Base-by-base conservation (phyloP, 2,888 invertebrate genomes). In the Aquatica leii region DNA sequence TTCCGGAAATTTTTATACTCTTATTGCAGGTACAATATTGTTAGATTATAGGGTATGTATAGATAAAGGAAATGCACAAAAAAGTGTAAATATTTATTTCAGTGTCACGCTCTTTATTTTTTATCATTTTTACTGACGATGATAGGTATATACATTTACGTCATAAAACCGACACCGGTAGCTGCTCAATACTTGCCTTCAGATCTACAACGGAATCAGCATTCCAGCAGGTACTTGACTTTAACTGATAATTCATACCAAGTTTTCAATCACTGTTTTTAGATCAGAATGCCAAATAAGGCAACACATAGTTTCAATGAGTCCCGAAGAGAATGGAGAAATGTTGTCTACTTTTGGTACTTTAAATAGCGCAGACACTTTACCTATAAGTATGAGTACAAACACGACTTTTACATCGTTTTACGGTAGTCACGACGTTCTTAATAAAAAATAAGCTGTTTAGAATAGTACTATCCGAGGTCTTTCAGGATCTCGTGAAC, bases 91-190 rank as follows among this genome's bases (percentile, higher is more conserved):
- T 63, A 59, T 65, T 46, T 71, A 66, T 84, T 85, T 66, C 85
- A 94, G 93, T 94, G 93, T 82, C 92, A 94, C 80, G 87, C 88
- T 18, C 84, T 94, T 61, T 94, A 94, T 82, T 91, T 94, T 81
- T 82, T 93, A 65, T 92, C 93, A 11, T 94, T 92, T 79, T 80
- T 88, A 53, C 82, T 93, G 72, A 91, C 93, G 48, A 87, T 93
- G 84, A 84, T 86, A 40, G 94, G 94, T 14, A 88, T 92, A 60
- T 83, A 86, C 64, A 82, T 88, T 54, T 89, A 88, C 71, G 85
- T 88, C 1, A 86, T 90, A 59, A 86, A 87, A 71, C 85, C 87
- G 50, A 84, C 86, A 9, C 85, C 87, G 0, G 82, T 85, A 55
- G 82, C 83, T 37, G 74, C 82, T 46, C 81, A 77, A 69, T 71